Conservation (phyloP, 1,140 invertebrate species). For the Dendrolimus kikuchii region DNA sequence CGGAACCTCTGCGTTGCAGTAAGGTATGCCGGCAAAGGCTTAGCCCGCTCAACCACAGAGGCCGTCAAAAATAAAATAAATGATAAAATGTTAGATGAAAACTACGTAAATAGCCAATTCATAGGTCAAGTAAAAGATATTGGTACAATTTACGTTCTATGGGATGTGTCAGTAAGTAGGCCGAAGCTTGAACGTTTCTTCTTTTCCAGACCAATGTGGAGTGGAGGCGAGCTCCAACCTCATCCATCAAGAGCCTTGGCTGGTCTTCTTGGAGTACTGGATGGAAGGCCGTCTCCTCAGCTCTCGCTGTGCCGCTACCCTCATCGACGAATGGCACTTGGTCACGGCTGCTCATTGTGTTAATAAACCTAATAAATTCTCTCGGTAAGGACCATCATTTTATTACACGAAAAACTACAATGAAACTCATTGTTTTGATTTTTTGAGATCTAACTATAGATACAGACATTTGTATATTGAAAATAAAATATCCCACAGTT, state of each 20-base stretch:
- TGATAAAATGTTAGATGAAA: too few relatives aligned
- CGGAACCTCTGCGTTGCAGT: too few relatives aligned
- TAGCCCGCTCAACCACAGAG: too few relatives aligned
- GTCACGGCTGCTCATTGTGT: constrained; percentile 92
- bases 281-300: neutral
- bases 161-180: neutral
- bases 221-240: constrained; percentile 18
- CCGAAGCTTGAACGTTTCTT: neutral
- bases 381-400: constrained; percentile 18
- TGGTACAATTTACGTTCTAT: too few relatives aligned
- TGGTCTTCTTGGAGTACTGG: constrained; percentile 13
- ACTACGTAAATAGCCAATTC: too few relatives aligned
- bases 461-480: too few relatives aligned
- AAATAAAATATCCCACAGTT: too few relatives aligned
- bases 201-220: constrained; percentile 16
- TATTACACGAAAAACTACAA: neutral
- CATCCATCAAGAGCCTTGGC: constrained; percentile 17
- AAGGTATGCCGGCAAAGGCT: too few relatives aligned
- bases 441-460: neutral
- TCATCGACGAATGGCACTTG: constrained; percentile 84
- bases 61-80: too few relatives aligned
- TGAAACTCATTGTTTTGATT: neutral
- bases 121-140: too few relatives aligned
- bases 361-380: constrained; percentile 10
- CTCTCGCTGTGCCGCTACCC: constrained; percentile 83